These are phyloP conservation scores for Lasioglossum oenotherae DNA, from an alignment of 2,888 invertebrate species.

Conservation along the genomic window DNA sequence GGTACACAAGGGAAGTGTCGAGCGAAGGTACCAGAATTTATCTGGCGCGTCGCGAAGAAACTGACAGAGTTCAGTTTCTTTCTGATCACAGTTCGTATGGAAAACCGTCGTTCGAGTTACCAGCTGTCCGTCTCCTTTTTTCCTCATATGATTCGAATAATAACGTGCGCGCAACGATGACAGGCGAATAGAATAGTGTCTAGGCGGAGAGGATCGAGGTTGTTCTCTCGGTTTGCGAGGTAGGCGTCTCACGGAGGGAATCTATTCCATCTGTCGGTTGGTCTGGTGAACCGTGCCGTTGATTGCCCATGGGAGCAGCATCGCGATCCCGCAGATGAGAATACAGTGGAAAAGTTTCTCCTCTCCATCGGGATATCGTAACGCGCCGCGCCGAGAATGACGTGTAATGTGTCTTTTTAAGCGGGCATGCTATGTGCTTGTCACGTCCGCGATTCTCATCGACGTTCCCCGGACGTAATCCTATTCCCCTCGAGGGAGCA, in stretches of 20 bases:
- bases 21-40: not conserved
- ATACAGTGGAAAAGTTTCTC: slow-evolving; percentile 57
- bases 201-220: slow-evolving; percentile 39
- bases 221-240: slow-evolving; percentile 20
- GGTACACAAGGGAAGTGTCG: not conserved
- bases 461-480: slow-evolving; percentile 11
- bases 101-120: not conserved
- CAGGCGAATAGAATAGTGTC: slow-evolving; percentile 38
- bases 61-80: not conserved
- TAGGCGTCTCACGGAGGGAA: slow-evolving; percentile 53
- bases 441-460: slow-evolving; percentile 14
- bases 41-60: not conserved
- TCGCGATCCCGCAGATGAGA: slow-evolving; percentile 53
- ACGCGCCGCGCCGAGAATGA: slow-evolving; percentile 31
- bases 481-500: not conserved
- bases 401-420: slow-evolving; percentile 43
- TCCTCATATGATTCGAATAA: slow-evolving; percentile 15
- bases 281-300: slow-evolving; percentile 55
- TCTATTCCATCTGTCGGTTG: slow-evolving; percentile 56
- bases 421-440: not conserved
- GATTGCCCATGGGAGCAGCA: slow-evolving; percentile 60
- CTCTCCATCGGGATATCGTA: slow-evolving; percentile 39
- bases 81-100: not conserved
- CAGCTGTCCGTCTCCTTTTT: slow-evolving; percentile 1
- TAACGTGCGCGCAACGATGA: slow-evolving; percentile 22